Conservation (phyloP, 2,113 vertebrate genomes). For the Montifringilla adamsi region DNA sequence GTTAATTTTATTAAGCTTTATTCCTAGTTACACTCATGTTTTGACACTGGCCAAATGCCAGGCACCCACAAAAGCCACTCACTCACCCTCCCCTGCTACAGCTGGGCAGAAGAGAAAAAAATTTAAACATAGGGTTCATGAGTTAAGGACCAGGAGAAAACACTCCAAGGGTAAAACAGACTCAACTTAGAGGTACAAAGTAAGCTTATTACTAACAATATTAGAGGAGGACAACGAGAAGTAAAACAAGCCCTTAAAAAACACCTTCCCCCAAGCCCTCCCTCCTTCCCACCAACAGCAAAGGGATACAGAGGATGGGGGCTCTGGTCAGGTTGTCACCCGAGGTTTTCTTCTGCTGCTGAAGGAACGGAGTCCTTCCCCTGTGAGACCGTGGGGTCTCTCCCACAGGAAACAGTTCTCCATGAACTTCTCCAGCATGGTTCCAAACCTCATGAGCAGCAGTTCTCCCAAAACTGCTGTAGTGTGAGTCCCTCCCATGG, state of each 20-base stretch:
- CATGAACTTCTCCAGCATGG: rapidly evolving
- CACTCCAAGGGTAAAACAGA: not conserved
- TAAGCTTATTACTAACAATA: no score
- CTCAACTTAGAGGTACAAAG: not conserved
- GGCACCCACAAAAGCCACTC: rapidly evolving
- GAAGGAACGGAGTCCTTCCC: not conserved
- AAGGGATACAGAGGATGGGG: no score
- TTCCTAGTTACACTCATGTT: not conserved
- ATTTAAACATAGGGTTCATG: not conserved
- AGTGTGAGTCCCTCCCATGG: not conserved
- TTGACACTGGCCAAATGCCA: not conserved
- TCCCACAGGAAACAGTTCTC: not conserved
- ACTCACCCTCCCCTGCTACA: not conserved
- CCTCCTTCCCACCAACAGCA: not conserved
- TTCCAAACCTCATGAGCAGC: not conserved
- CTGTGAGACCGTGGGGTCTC: rapidly evolving
- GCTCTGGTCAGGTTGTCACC: not conserved
- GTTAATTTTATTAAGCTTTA: not conserved
- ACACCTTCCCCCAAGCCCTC: not conserved
- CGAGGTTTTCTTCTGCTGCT: rapidly evolving
- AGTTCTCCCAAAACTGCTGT: not conserved
- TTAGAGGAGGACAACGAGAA: not conserved
- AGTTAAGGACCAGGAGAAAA: not conserved
- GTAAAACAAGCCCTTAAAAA: not conserved
- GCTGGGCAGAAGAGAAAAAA: not conserved